Evolutionary conservation across 1,140 invertebrate genomes (phyloP).

Genomic region (Platyscapa corneri): DNA sequence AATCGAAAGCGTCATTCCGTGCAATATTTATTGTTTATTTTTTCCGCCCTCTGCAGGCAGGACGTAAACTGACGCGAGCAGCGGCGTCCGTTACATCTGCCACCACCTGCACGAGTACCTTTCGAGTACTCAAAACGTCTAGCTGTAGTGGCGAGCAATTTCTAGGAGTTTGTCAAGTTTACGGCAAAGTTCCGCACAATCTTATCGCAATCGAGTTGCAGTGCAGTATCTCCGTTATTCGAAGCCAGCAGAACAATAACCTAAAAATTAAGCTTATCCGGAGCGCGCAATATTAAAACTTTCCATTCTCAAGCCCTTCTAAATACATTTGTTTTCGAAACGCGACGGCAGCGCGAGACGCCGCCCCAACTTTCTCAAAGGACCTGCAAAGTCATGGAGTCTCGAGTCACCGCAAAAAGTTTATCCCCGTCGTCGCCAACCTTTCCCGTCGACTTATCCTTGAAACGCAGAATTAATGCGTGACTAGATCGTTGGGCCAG

Average conservation of each 20-base stretch:
- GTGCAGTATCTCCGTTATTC: neutral
- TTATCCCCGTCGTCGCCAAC: neutral
- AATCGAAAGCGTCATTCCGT: no score
- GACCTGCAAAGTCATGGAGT: neutral
- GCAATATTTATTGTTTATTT: no score
- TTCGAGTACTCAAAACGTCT: no score
- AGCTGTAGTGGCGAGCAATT: neutral
- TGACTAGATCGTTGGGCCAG: neutral
- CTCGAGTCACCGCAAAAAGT: neutral
- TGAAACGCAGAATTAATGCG: constrained; percentile 1
- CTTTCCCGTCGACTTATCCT: neutral
- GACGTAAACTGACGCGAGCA: neutral
- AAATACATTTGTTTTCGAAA: constrained; percentile 16
- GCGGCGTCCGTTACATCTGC: no score
- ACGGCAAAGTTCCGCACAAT: neutral
- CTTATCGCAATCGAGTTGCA: no score
- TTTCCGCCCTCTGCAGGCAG: no score
- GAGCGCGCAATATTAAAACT: neutral
- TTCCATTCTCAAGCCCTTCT: neutral
- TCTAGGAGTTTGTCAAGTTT: neutral
- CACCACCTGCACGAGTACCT: no score
- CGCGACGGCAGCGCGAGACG: neutral
- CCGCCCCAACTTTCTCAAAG: neutral
- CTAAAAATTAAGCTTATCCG: neutral
- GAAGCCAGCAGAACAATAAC: neutral